Conservation (phyloP, 2,113 vertebrate genomes). For the Brachyistius frenatus region DNA sequence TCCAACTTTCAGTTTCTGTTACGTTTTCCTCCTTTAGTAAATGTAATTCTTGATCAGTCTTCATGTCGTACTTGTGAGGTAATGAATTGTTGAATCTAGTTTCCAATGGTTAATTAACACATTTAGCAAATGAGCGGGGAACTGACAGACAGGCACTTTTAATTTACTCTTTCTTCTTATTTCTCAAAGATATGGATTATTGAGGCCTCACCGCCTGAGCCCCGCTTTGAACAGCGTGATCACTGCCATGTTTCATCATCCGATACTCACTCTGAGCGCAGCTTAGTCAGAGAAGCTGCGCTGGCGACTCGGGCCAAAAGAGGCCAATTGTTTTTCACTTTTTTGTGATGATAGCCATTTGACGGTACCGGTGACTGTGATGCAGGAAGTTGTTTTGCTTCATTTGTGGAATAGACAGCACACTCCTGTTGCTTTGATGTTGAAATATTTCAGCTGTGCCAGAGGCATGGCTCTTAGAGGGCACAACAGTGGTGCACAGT, state of each 20-base stretch:
- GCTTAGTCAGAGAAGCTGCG: constrained; percentile 11
- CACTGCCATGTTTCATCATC: constrained; percentile 44
- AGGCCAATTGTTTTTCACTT: constrained; percentile 35
- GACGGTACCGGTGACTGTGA: constrained; percentile 6
- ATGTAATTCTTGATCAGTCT: constrained; percentile 28
- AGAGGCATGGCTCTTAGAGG: constrained; percentile 43
- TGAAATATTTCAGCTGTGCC: constrained; percentile 40
- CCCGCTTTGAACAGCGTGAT: constrained; percentile 41
- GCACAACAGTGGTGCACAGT: constrained; percentile 53
- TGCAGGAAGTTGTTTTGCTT: constrained; percentile 5
- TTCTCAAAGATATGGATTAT: constrained; percentile 47
- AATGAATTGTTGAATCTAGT: constrained; percentile 53
- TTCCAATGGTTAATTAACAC: constrained; percentile 25
- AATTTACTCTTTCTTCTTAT: constrained; percentile 49
- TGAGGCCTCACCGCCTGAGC: constrained; percentile 44
- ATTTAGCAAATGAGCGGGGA: constrained; percentile 28
- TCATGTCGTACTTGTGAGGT: constrained; percentile 25
- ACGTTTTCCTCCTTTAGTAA: constrained; percentile 10
- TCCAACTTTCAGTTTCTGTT: constrained; percentile 1
- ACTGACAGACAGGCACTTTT: constrained; percentile 25
- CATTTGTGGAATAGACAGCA: constrained; percentile 25
- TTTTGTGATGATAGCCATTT: constrained; percentile 30
- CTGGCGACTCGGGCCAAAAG: constrained; percentile 11
- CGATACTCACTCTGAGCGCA: constrained; percentile 12
- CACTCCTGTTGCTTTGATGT: constrained; percentile 50